Percentiles rank a stretch among this genome's conserved stretches.
Conservation (phyloP, 2,113 vertebrate genomes). For the Hystrix cristata region DNA sequence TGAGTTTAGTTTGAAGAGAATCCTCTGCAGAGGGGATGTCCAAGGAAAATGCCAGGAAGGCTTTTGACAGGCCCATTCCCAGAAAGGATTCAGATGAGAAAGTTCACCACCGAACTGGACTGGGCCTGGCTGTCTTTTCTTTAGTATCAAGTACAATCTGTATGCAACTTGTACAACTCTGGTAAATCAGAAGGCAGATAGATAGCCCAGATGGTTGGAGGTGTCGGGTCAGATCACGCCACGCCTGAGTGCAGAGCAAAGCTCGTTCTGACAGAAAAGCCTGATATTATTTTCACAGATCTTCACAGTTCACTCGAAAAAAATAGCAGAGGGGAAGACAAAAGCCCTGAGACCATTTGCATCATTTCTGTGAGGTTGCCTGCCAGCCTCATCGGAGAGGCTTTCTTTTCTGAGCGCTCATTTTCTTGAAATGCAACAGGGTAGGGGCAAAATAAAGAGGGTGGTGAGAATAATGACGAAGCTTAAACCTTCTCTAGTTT, state of each 20-base stretch:
- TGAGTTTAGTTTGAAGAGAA: slow-evolving; percentile 57
- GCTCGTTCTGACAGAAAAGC: slow-evolving; percentile 98
- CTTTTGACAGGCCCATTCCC: background rate
- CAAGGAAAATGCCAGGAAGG: background rate
- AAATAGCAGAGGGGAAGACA: slow-evolving; percentile 50
- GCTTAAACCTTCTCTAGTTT: slow-evolving; percentile 53
- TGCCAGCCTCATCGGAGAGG: background rate
- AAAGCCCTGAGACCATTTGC: slow-evolving; percentile 64
- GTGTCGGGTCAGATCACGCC: slow-evolving; percentile 99
- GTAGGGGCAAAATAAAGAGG: slow-evolving; percentile 64
- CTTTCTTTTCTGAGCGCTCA: slow-evolving; percentile 59
- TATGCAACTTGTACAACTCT: slow-evolving; percentile 93
- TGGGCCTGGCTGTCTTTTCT: slow-evolving; percentile 86
- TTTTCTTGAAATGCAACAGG: slow-evolving; percentile 74
- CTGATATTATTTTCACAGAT: slow-evolving; percentile 98
- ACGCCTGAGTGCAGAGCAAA: slow-evolving; percentile 96
- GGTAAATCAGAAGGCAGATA: slow-evolving; percentile 99
- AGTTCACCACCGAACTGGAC: background rate
- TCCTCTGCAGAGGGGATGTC: background rate
- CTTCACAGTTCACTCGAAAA: slow-evolving; percentile 90
- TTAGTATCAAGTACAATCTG: slow-evolving; percentile 97
- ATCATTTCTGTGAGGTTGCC: slow-evolving; percentile 68
- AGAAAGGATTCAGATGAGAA: slow-evolving; percentile 6
- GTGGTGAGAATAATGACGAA: slow-evolving; percentile 33
- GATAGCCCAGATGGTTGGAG: slow-evolving; percentile 99